These are phyloP conservation scores for Mesocricetus auratus DNA, from an alignment of 2,113 vertebrate genomes.

Conservation along the genomic window DNA sequence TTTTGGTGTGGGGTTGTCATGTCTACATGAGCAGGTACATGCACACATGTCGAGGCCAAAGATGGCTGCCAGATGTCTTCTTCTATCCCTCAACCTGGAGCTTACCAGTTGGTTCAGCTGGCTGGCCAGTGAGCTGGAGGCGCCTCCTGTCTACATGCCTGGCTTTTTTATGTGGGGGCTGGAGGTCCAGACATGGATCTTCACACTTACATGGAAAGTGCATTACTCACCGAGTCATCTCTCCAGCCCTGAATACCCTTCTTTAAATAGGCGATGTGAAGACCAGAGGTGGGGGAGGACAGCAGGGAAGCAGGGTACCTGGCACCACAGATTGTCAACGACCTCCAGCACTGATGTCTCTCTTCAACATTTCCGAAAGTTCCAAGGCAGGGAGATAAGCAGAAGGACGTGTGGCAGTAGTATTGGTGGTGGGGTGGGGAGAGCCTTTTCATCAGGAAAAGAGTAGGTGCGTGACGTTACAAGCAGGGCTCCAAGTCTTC, in stretches of 20 bases:
- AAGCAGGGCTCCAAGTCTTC: neutral
- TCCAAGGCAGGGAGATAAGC: neutral
- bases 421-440: neutral
- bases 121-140: too few species aligned
- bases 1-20: neutral
- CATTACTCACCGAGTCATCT: neutral
- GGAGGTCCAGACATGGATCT: neutral
- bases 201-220: neutral
- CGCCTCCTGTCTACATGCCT: neutral
- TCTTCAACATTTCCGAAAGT: constrained; percentile 7
- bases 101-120: too few species aligned
- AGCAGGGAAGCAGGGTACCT: neutral
- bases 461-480: neutral
- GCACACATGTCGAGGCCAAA: neutral
- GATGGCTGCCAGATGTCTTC: neutral
- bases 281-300: neutral
- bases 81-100: neutral
- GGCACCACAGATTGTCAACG: neutral
- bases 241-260: neutral
- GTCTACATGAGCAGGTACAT: neutral
- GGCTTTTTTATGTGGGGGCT: neutral
- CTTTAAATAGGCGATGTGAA: constrained; percentile 19
- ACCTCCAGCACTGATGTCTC: neutral
- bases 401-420: neutral
- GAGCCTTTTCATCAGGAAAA: neutral